Base-by-base conservation (phyloP, 2,888 invertebrate species). In the Dryobotodes eremita region DNA sequence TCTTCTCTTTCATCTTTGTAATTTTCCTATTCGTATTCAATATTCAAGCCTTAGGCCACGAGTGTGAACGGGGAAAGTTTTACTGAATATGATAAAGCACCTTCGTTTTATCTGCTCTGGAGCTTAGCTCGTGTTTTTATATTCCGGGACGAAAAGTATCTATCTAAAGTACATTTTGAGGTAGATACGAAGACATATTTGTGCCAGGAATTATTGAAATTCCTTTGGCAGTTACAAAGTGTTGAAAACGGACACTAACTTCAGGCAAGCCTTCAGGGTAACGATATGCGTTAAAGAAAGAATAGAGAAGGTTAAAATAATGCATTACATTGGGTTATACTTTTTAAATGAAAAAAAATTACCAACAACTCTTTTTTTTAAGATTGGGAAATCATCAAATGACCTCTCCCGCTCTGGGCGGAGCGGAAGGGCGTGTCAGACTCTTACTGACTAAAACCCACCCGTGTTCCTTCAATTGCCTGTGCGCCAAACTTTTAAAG, bases 61-160 rank as follows among this genome's bases (percentile, higher is more conserved):
- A 68, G 46, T 42, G 48, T 26, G 31, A 61, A 81, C 70, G 31
- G 15, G 26, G 65, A 77, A 83, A 66, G 36, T 61, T 71, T 61
- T n/a, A 69, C 57, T 55, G 83, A 81, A 81, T 83, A 81, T 66
- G 83, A n/a, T 71, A 81, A 83, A 83, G 36, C 48, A 61, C 61
- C 66, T 69, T 36, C 36, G 31, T 31, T 61, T 36, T 55, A 68
- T 61, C n/a, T 31, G n/a, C n/a, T n/a, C n/a, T n/a, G n/a, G n/a
- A n/a, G n/a, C n/a, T n/a, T n/a, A n/a, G n/a, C n/a, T n/a, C n/a
- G n/a, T 36, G 1, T 36, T 48, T 68, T 80, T 68, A 76, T 82
- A 55, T 75, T 68, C 46, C 2, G 55, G 2, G 26, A 48, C 23
- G 20, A 68, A 62, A 82, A 82, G 17, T 20, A 23, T 46, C 5